Evolutionary conservation across 2,888 invertebrate genomes (phyloP).

Genomic region (Ephialtes manifestator): DNA sequence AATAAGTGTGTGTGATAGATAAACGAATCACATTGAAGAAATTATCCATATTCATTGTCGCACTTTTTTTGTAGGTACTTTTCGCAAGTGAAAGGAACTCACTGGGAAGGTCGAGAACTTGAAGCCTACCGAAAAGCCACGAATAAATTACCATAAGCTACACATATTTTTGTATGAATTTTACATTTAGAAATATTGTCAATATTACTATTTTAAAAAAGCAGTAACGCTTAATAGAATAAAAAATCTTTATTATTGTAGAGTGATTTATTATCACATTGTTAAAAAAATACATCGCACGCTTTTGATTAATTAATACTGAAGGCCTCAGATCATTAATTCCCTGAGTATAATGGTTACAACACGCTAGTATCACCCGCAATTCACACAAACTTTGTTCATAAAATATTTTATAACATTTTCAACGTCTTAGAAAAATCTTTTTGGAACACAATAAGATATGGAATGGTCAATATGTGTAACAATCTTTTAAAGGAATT

Average conservation of each 20-base stretch:
- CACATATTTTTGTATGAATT: conserved; percentile 52
- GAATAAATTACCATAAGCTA: conserved; percentile 69
- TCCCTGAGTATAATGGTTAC: neutral
- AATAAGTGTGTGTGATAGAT: neutral
- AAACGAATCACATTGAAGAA: neutral
- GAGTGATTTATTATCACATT: conserved; percentile 3
- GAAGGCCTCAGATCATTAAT: conserved; percentile 37
- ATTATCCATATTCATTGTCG: neutral
- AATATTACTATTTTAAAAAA: neutral
- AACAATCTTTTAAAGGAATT: neutral
- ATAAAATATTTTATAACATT: conserved; percentile 10
- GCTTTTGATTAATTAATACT: conserved; percentile 54
- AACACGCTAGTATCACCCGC: neutral
- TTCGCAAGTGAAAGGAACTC: conserved; percentile 84
- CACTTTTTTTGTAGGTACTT: conserved; percentile 85
- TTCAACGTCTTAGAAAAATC: conserved; percentile 18
- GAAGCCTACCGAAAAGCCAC: conserved; percentile 85
- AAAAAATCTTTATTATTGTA: conserved; percentile 11
- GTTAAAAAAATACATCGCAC: conserved; percentile 11
- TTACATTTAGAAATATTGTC: conserved; percentile 32
- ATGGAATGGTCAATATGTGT: conserved; percentile 31
- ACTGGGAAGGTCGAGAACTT: conserved; percentile 91
- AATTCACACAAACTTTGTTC: neutral
- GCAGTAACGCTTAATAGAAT: conserved; percentile 16
- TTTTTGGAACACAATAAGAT: conserved; percentile 32